phyloP scores from a whole-genome alignment of 2,888 invertebrate genomes.

The Eucriotettix oculatus region DNA sequence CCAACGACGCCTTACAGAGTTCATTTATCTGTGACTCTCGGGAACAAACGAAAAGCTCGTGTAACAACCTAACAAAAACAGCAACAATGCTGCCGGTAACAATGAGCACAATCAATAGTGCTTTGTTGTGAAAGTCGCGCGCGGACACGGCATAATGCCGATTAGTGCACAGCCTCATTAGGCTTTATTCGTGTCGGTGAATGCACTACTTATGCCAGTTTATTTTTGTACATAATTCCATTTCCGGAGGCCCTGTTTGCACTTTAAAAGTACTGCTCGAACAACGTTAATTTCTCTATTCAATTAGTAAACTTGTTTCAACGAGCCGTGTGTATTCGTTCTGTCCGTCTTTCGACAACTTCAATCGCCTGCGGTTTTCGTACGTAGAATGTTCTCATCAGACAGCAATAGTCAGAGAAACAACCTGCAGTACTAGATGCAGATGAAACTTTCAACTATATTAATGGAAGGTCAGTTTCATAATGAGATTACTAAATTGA shows the following conservation, averaged over 20 bases:
- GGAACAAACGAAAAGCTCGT: too few species aligned
- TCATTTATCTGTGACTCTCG: too few species aligned
- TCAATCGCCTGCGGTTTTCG: too few species aligned
- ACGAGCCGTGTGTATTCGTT: too few species aligned
- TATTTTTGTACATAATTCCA: not conserved
- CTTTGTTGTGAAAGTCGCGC: not conserved
- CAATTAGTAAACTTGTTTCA: not conserved
- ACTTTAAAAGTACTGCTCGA: not conserved
- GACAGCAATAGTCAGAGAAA: too few species aligned
- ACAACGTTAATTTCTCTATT: not conserved
- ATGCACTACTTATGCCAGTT: not conserved
- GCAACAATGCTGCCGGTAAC: not conserved
- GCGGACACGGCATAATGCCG: not conserved
- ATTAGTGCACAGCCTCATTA: not conserved
- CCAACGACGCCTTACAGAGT: too few species aligned
- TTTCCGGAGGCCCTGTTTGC: not conserved
- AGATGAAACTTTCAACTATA: too few species aligned
- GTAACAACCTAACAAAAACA: not conserved
- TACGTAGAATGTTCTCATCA: too few species aligned
- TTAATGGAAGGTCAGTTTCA: too few species aligned
- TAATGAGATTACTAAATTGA: too few species aligned
- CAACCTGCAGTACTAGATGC: too few species aligned
- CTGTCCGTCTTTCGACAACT: too few species aligned
- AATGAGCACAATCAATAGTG: not conserved
- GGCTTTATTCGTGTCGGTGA: not conserved